A percentile compares a stretch with the other conserved stretches of the same genome.
Evolutionary conservation across 2,888 invertebrate species (phyloP).

Genomic region (Lottia scabra): DNA sequence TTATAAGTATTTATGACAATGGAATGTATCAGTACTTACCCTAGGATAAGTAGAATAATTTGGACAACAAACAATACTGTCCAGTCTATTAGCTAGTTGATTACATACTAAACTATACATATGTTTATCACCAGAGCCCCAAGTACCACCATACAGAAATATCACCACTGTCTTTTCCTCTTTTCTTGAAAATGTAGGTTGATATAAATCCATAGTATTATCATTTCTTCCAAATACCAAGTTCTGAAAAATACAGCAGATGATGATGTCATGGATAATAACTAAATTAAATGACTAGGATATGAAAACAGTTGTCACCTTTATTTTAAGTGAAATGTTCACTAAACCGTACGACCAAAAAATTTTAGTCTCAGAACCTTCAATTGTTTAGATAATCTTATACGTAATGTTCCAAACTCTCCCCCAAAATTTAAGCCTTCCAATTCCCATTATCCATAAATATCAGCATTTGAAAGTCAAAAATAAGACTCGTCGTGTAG

Average conservation of each 20-base stretch:
- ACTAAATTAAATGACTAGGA: too few species aligned
- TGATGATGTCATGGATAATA: too few species aligned
- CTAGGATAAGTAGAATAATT: slow-evolving; percentile 64
- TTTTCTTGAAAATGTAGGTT: slow-evolving; percentile 33
- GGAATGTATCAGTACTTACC: slow-evolving; percentile 38
- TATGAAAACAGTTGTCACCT: too few species aligned
- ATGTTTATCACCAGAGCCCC: slow-evolving; percentile 63
- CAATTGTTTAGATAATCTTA: too few species aligned
- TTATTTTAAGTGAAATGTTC: too few species aligned
- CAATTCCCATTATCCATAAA: too few species aligned
- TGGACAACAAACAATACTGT: slow-evolving; percentile 61
- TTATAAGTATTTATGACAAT: not conserved
- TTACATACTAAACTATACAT: slow-evolving; percentile 63
- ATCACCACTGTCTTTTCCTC: slow-evolving; percentile 52
- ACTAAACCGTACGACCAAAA: too few species aligned
- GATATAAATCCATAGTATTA: slow-evolving; percentile 58
- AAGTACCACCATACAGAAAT: slow-evolving; percentile 65
- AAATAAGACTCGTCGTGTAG: too few species aligned
- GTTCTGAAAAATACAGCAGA: slow-evolving; percentile 44
- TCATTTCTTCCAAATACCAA: slow-evolving; percentile 59
- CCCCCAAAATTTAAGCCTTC: too few species aligned
- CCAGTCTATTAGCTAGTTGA: slow-evolving; percentile 53
- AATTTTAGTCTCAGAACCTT: too few species aligned
- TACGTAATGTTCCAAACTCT: too few species aligned
- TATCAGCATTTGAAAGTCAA: too few species aligned